A percentile compares a stretch with the other conserved stretches of the same genome.
phyloP scores from a whole-genome alignment of 1,140 invertebrate genomes.

The Nixonia krombeini region DNA sequence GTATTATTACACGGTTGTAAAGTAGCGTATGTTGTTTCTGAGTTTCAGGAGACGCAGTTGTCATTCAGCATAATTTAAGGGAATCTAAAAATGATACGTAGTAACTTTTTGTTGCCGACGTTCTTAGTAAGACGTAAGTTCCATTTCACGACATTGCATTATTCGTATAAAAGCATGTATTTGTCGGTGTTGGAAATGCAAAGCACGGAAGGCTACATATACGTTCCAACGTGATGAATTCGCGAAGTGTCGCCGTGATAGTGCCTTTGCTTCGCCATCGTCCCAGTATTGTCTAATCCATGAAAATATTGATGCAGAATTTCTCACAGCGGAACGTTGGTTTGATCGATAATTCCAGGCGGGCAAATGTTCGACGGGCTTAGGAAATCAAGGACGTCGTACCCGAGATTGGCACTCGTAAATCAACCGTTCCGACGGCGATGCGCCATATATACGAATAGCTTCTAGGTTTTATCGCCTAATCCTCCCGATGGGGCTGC shows the following conservation, averaged over 20 bases:
- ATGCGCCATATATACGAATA: slow-evolving; percentile 28
- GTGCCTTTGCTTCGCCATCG: no score
- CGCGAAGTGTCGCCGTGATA: no score
- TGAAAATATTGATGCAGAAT: slow-evolving; percentile 16
- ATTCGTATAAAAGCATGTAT: neutral
- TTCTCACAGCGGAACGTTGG: slow-evolving; percentile 22
- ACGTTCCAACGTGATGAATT: no score
- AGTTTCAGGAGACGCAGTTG: neutral
- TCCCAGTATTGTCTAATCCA: no score
- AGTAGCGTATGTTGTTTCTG: neutral
- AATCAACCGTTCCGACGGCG: slow-evolving; percentile 39
- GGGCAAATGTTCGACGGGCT: neutral
- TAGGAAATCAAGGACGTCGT: slow-evolving; percentile 28
- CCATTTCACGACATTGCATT: neutral
- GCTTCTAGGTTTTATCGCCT: slow-evolving; percentile 44
- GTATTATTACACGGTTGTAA: no score
- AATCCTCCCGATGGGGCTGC: slow-evolving; percentile 38
- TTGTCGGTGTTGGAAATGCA: neutral
- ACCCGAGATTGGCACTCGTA: slow-evolving; percentile 43
- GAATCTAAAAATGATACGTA: neutral
- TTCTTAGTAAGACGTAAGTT: neutral
- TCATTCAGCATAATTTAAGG: neutral
- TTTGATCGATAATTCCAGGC: slow-evolving; percentile 22
- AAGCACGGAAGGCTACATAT: neutral
- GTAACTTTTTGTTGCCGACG: neutral